Evolutionary conservation across 2,888 invertebrate genomes (phyloP).

Genomic region (Netelia fuscicornis): DNA sequence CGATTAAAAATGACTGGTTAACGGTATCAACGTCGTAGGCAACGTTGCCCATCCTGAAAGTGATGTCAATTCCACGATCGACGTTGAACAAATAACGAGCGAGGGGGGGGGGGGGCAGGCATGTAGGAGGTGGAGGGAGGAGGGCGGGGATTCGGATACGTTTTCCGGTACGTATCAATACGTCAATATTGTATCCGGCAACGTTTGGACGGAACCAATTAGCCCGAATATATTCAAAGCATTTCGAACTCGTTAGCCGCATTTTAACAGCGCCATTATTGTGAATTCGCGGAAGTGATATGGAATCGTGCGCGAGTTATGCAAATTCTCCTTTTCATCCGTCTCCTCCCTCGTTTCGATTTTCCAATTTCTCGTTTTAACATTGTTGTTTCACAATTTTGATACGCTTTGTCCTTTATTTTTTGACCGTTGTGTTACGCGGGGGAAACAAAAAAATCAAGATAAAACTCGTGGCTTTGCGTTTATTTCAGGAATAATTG

Average conservation of each 20-base stretch:
- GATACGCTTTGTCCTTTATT: background rate
- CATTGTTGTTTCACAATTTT: background rate
- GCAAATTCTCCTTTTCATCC: background rate
- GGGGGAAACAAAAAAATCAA: too few relatives aligned
- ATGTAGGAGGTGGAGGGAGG: too few relatives aligned
- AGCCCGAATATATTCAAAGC: slow-evolving; percentile 13
- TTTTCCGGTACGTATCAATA: background rate
- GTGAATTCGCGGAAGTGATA: background rate
- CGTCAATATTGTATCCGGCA: slow-evolving; percentile 2
- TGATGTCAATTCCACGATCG: slow-evolving; percentile 9
- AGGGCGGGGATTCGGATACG: background rate
- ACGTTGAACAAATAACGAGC: slow-evolving; percentile 26
- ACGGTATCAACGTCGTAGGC: slow-evolving; percentile 2
- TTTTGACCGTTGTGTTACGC: too few relatives aligned
- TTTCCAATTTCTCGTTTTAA: slow-evolving; percentile 1
- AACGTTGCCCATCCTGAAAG: too few relatives aligned
- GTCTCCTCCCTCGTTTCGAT: background rate
- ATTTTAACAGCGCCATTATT: slow-evolving; percentile 3
- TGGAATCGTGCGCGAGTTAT: background rate
- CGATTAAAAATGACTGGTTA: slow-evolving; percentile 7
- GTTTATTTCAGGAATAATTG: too few relatives aligned
- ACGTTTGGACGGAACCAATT: slow-evolving; percentile 1
- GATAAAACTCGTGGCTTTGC: too few relatives aligned
- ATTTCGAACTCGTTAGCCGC: background rate
- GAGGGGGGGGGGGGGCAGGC: background rate